A percentile compares a stretch with the other conserved stretches of the same genome.
phyloP scores from a whole-genome alignment of 1,140 invertebrate genomes.

The Asbolus verrucosus region DNA sequence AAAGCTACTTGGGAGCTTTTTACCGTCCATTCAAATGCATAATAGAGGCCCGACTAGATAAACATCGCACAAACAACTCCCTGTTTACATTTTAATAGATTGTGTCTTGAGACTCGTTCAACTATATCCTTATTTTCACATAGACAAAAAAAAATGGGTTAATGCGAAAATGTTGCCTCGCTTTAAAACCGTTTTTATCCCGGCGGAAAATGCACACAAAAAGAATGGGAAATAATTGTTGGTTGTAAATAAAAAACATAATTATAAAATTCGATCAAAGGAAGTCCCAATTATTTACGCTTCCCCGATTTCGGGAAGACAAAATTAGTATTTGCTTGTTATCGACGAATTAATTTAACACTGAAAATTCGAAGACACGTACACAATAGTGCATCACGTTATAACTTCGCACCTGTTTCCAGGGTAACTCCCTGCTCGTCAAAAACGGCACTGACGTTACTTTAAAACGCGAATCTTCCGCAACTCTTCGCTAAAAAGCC shows the following conservation, averaged over 20 bases:
- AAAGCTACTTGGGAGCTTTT: constrained; percentile 23
- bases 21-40: constrained; percentile 33
- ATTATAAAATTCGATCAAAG: not conserved
- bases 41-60: constrained; percentile 23
- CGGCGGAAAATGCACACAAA: not conserved
- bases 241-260: too few relatives aligned
- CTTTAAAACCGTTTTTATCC: not conserved
- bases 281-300: too few relatives aligned
- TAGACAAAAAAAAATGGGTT: constrained; percentile 9
- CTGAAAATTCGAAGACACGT: constrained; percentile 3
- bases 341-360: not conserved
- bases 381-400: not conserved
- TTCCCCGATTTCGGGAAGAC: too few relatives aligned
- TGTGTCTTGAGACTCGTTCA: constrained; percentile 11
- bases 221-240: too few relatives aligned
- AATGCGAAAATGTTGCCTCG: not conserved
- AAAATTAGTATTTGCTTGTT: not conserved
- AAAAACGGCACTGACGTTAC: not conserved
- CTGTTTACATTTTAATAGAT: constrained; percentile 34
- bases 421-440: constrained; percentile 8
- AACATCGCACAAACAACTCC: constrained; percentile 35
- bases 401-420: constrained; percentile 17
- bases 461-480: not conserved
- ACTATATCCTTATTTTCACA: constrained; percentile 9
- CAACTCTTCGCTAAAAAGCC: not conserved